These are phyloP conservation scores for Habrosyne pyritoides DNA, from an alignment of 2,888 invertebrate species.

Conservation along the genomic window DNA sequence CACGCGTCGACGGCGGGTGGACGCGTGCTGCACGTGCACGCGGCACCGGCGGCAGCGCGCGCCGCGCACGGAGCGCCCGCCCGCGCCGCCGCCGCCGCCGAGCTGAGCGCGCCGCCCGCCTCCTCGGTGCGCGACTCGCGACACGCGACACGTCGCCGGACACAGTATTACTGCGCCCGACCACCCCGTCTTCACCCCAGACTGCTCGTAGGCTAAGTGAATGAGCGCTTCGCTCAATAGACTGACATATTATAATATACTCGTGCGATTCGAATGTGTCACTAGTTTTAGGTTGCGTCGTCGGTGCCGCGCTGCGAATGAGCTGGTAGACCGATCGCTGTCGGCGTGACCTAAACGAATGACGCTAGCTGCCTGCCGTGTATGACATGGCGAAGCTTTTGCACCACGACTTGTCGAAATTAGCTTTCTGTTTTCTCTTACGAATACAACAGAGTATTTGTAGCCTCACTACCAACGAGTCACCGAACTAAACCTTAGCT, in stretches of 20 bases:
- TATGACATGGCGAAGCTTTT: constrained; percentile 7
- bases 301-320: constrained; percentile 21
- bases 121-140: constrained; percentile 20
- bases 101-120: constrained; percentile 51
- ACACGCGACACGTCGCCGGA: constrained; percentile 23
- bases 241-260: constrained; percentile 79
- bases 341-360: constrained; percentile 6
- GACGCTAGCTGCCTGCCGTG: neutral
- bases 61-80: constrained; percentile 38
- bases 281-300: constrained; percentile 60
- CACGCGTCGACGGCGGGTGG: constrained; percentile 77
- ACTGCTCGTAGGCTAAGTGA: constrained; percentile 77
- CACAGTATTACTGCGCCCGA: constrained; percentile 44
- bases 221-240: constrained; percentile 74
- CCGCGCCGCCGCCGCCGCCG: constrained; percentile 44
- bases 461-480: neutral
- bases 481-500: neutral
- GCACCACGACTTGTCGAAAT: neutral
- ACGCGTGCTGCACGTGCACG: constrained; percentile 85
- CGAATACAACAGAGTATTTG: neutral
- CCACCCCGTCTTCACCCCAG: constrained; percentile 57
- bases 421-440: neutral
- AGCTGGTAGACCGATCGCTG: constrained; percentile 6
- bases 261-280: constrained; percentile 76
- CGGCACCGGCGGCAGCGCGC: constrained; percentile 80